These are phyloP conservation scores for Lamprologus ornatipinnis DNA, from an alignment of 2,113 vertebrate genomes.

Conservation along the genomic window DNA sequence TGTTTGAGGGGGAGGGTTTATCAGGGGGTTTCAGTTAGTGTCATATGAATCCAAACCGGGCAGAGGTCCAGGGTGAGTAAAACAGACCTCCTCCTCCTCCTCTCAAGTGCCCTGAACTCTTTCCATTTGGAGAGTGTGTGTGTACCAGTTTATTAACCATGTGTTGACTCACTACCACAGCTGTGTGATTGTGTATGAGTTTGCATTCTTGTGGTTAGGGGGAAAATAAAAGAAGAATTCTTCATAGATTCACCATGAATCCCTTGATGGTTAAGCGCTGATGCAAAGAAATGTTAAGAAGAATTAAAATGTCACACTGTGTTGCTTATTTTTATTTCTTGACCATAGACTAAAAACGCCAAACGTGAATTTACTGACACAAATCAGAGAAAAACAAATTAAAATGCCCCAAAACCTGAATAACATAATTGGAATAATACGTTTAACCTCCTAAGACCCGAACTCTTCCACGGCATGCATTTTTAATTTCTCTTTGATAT, in stretches of 20 bases:
- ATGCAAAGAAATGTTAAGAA: neutral
- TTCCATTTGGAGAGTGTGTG: constrained; percentile 4
- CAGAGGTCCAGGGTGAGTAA: constrained; percentile 52
- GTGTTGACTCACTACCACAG: constrained; percentile 52
- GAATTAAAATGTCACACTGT: neutral
- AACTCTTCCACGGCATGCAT: too few relatives aligned
- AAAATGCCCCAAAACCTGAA: neutral
- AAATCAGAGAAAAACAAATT: neutral
- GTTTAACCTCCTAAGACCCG: too few relatives aligned
- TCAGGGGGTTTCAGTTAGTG: constrained; percentile 28
- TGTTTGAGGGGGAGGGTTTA: constrained; percentile 10
- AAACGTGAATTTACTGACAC: neutral
- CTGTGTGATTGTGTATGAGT: neutral
- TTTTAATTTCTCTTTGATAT: too few relatives aligned
- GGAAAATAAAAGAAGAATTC: neutral
- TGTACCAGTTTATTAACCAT: constrained; percentile 37
- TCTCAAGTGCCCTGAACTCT: neutral
- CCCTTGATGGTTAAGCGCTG: neutral
- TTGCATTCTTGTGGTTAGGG: neutral
- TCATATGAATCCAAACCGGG: constrained; percentile 61
- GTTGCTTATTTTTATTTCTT: neutral
- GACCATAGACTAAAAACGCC: neutral
- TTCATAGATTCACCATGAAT: neutral
- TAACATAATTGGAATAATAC: neutral
- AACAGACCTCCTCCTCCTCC: constrained; percentile 7